Evolutionary conservation across 2,113 vertebrate species (phyloP).

Genomic region (Fulica atra): DNA sequence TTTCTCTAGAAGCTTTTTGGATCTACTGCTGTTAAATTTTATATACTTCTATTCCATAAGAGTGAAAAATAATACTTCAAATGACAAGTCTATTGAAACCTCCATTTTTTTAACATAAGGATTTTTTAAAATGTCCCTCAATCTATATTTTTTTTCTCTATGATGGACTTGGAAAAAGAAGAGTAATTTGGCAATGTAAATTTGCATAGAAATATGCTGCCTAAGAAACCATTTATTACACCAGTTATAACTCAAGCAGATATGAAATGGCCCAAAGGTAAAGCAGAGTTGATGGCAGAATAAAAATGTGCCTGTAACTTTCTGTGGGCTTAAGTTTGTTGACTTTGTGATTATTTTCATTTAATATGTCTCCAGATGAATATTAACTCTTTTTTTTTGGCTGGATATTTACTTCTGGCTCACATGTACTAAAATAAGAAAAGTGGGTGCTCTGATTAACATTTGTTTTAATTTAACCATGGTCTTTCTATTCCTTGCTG

Average conservation of each 20-base stretch:
- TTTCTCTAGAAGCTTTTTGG: not conserved
- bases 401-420: not conserved
- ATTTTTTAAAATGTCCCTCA: not conserved
- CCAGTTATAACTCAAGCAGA: constrained; percentile 43
- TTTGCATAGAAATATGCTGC: constrained; percentile 58
- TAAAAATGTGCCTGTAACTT: constrained; percentile 30
- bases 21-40: not conserved
- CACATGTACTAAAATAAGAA: not conserved
- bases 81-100: not conserved
- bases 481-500: not conserved
- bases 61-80: constrained; percentile 31
- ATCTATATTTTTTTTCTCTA: constrained; percentile 12
- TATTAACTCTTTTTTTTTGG: not conserved
- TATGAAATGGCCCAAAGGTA: constrained; percentile 56
- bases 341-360: constrained; percentile 37
- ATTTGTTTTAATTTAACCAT: not conserved
- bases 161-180: constrained; percentile 24
- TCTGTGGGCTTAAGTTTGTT: constrained; percentile 21
- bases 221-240: constrained; percentile 49
- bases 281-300: constrained; percentile 12
- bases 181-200: constrained; percentile 39
- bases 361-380: constrained; percentile 1
- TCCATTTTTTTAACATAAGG: not conserved
- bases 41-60: not conserved
- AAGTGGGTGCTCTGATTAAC: not conserved